Evolutionary conservation across 2,888 invertebrate species (phyloP), one percentile per base, ranked within the genome.

Genomic region (Timandra comae): DNA sequence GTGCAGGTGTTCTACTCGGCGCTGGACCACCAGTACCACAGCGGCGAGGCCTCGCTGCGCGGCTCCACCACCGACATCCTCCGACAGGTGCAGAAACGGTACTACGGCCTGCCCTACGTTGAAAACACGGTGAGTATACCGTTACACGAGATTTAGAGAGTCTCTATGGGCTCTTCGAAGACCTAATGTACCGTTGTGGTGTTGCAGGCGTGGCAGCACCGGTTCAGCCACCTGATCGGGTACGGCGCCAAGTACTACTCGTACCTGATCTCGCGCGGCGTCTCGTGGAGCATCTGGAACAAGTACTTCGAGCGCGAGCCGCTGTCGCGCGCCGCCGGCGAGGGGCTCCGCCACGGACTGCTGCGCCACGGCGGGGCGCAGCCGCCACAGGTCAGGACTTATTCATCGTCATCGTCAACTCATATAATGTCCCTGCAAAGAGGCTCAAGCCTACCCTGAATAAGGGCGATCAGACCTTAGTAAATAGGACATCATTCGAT

Each of bases 201-300:
- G 28, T 24, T n/a, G 3, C 59, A 94, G 90, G 96, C 97, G 1
- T 98, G 97, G 97, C 98, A 98, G 63, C 88, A 96, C 55, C 88
- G 98, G 37, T 99, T 99, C 84, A 94, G 96, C 41, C 99, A 99
- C 78, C 86, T 99, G 33, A 95, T 98, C 3, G 98, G 98, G 1
- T 99, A 99, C 76, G 99, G 99, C 22, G 98, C 98, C 0, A 98
- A 98, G 76, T 99, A 99, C 81, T 99, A 99, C 75, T 94, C 99
- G 1, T 99, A 99, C 81, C 86, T 99, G 43, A 93, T 98, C 61
- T 98, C 99, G 0, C 90, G 95, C 57, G 96, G 97, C 5, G 90
- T 98, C 29, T 97, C 98, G 0, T 94, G 96, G 35, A 92, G 93
- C 86, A 95, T 97, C 43, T 99, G 98, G 98, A 92, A 94, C 64